Percentiles rank a stretch among this genome's conserved stretches.
phyloP scores from a whole-genome alignment of 64 coral and sea anemone genomes.

The Montipora sp. region DNA sequence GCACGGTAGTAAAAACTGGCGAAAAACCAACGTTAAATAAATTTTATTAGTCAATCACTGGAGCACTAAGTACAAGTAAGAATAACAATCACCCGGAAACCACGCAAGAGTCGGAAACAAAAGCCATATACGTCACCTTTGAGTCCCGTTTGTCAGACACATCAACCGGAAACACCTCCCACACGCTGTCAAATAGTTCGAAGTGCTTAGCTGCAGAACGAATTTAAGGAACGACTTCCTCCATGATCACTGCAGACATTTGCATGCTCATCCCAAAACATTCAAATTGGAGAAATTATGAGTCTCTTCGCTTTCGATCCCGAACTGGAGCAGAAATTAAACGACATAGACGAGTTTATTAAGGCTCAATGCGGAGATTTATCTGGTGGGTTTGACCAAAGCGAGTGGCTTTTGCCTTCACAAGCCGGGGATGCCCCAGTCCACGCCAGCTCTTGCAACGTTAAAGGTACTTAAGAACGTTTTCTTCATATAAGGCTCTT shows the following conservation, averaged over 20 bases:
- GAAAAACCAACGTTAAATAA: neutral
- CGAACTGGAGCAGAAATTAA: slow-evolving; percentile 46
- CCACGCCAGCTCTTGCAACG: slow-evolving; percentile 14
- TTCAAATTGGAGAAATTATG: slow-evolving; percentile 16
- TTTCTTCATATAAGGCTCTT: slow-evolving; percentile 2
- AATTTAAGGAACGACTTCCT: slow-evolving; percentile 62
- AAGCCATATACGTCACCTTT: slow-evolving; percentile 35
- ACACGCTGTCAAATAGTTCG: slow-evolving; percentile 6
- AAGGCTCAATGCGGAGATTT: slow-evolving; percentile 34
- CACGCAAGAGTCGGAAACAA: slow-evolving; percentile 35
- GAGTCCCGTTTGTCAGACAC: slow-evolving; percentile 30
- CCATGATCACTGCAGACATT: neutral
- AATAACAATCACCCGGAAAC: slow-evolving; percentile 58
- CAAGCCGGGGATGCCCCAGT: slow-evolving; percentile 36
- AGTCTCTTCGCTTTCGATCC: slow-evolving; percentile 49
- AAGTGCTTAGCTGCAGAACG: slow-evolving; percentile 5
- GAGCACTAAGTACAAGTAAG: slow-evolving; percentile 24
- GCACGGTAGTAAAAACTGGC: too few species aligned
- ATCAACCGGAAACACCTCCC: slow-evolving; percentile 38
- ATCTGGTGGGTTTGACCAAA: slow-evolving; percentile 28
- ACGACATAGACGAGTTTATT: slow-evolving; percentile 48
- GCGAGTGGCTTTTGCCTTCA: slow-evolving; percentile 59
- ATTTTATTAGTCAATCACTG: neutral
- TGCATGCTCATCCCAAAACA: neutral
- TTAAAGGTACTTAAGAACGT: slow-evolving; percentile 18